These are phyloP conservation scores for Papilio helenus DNA, from an alignment of 1,140 invertebrate genomes.

Conservation along the genomic window DNA sequence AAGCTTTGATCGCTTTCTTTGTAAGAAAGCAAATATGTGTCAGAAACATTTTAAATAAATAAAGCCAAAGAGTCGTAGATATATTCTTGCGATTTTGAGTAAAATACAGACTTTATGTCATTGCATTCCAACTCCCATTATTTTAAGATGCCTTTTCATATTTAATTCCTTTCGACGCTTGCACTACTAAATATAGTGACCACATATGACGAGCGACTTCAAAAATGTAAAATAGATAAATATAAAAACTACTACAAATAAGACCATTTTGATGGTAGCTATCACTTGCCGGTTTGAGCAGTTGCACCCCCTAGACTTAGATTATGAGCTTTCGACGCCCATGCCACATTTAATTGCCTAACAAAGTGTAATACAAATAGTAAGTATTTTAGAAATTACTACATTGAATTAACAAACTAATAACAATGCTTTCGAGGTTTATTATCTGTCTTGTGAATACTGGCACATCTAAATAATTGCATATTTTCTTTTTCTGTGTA, in stretches of 20 bases:
- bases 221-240: too few relatives aligned
- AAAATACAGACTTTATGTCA: background rate
- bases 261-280: too few relatives aligned
- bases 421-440: background rate
- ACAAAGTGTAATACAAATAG: background rate
- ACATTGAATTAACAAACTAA: background rate
- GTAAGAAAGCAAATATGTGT: background rate
- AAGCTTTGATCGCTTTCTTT: background rate
- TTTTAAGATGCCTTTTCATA: background rate
- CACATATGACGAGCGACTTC: too few relatives aligned
- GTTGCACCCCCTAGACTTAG: too few relatives aligned
- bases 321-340: too few relatives aligned
- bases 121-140: background rate
- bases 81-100: too few relatives aligned
- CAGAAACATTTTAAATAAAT: conserved; percentile 9
- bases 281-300: too few relatives aligned
- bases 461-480: conserved; percentile 32
- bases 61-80: background rate
- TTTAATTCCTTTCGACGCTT: background rate
- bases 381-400: background rate
- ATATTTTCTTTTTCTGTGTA: conserved; percentile 32
- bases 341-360: too few relatives aligned
- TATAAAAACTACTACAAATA: too few relatives aligned
- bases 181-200: background rate
- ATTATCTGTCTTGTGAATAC: conserved; percentile 29